Evolutionary conservation across 2,888 invertebrate genomes (phyloP), one percentile per base, ranked within the genome.

Genomic region (Tetramorium bicarinatum): DNA sequence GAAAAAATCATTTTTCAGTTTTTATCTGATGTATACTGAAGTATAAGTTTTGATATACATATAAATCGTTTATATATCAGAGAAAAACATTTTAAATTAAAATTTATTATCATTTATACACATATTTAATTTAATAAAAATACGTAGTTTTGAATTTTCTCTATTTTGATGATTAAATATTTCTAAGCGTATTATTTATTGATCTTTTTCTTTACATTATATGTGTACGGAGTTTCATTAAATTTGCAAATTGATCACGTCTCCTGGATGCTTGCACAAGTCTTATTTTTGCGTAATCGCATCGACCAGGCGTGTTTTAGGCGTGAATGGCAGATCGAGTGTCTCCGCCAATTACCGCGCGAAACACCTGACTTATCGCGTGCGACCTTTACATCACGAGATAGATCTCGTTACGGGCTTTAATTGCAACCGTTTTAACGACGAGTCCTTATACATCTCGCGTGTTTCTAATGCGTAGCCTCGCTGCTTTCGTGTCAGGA

Each of bases 351-450:
- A 83, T 85, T 81, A 77, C 38, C 38, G 54, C 61, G 72, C 61
- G 71, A 83, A 71, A 71, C 84, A 85, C 81, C 82, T 85, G 84
- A 64, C 38, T 62, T 25, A 41, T 84, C 18, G 82, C 89, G 72
- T 76, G 72, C 69, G 34, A 87, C 52, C 67, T 29, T 25, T 2
- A 29, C 64, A 89, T 90, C 90, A 87, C 89, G 88, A 88, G 76
- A 91, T 86, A 84, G 84, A 85, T 90, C 87, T 87, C 83, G 79
- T 83, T 87, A 84, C 86, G 83, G 85, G 84, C 88, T 91, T 92
- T 91, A 91, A 93, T 91, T 92, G 90, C 85, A 87, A 85, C 76
- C 83, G 90, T 90, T 91, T 91, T 83, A 91, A 91, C 83, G 89
- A 90, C 85, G 81, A 83, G 84, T 81, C 85, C 67, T 89, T 89